A percentile compares a stretch with the other conserved stretches of the same genome.
Evolutionary conservation across 1,140 invertebrate genomes (phyloP).

Genomic region (Sycophila sp.): DNA sequence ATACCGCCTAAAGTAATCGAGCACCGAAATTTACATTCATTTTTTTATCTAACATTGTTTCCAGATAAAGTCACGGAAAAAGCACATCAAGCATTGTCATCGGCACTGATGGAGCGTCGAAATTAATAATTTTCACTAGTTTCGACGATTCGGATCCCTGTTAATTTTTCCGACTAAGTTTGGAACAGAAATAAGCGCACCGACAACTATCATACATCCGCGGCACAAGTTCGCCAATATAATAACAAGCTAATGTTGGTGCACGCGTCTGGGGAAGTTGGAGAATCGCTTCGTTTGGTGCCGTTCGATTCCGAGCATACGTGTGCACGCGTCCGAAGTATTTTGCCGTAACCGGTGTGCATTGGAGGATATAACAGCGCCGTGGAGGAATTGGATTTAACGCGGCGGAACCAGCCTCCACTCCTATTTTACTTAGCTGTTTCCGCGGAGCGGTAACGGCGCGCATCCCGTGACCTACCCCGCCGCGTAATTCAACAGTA

Average conservation of each 20-base stretch:
- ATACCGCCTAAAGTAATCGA: no score
- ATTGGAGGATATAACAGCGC: background rate
- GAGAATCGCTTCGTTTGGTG: background rate
- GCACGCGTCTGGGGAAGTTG: background rate
- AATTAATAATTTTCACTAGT: no score
- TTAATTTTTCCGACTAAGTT: no score
- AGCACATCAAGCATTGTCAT: no score
- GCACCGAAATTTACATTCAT: constrained; percentile 14
- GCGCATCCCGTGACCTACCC: background rate
- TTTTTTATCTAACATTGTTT: no score
- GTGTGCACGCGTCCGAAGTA: background rate
- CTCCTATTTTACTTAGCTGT: constrained; percentile 40
- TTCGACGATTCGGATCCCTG: no score
- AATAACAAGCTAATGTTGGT: background rate
- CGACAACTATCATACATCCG: no score
- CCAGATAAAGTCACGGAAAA: no score
- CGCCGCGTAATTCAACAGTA: constrained; percentile 60
- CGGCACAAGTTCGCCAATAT: background rate
- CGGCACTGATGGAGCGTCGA: no score
- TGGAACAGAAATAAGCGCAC: no score
- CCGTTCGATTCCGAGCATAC: background rate
- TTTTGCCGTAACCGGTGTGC: background rate
- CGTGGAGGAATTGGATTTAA: constrained; percentile 5
- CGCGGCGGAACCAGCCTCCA: constrained; percentile 30
- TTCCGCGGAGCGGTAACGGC: background rate